Conservation (phyloP, 2,113 vertebrate genomes). For the Tragelaphus imberbis region DNA sequence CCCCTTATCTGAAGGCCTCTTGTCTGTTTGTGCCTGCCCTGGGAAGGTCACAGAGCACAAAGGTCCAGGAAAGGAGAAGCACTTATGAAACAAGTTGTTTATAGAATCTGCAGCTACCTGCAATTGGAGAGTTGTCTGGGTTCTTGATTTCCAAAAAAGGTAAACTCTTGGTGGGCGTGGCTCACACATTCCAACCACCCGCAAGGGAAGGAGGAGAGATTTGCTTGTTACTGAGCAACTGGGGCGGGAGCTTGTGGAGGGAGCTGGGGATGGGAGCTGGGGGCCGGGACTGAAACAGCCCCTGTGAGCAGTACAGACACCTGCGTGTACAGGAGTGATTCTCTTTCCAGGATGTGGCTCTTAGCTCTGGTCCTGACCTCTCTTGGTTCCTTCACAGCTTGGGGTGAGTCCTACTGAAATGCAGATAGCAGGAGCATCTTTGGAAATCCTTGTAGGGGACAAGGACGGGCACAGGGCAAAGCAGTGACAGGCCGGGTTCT, state of each 20-base stretch:
- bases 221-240: not conserved
- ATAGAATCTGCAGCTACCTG: not conserved
- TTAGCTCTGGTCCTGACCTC: not conserved
- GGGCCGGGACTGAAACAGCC: fast-evolving
- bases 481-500: not conserved
- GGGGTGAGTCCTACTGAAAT: conserved; percentile 28
- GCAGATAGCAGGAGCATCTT: not conserved
- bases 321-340: fast-evolving
- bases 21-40: not conserved
- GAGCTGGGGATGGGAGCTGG: not conserved
- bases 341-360: not conserved
- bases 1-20: not conserved
- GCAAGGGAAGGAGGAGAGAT: not conserved
- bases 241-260: too few species aligned
- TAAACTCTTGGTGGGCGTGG: not conserved
- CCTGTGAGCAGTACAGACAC: fast-evolving
- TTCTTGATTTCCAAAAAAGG: not conserved
- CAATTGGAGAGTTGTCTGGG: not conserved
- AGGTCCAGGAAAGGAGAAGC: not conserved
- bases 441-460: not conserved
- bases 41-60: not conserved
- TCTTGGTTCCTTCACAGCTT: not conserved
- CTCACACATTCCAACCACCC: not conserved
- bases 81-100: not conserved
- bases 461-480: not conserved